Base-by-base conservation (phyloP, 2,888 invertebrate species). In the Thera obeliscata region DNA sequence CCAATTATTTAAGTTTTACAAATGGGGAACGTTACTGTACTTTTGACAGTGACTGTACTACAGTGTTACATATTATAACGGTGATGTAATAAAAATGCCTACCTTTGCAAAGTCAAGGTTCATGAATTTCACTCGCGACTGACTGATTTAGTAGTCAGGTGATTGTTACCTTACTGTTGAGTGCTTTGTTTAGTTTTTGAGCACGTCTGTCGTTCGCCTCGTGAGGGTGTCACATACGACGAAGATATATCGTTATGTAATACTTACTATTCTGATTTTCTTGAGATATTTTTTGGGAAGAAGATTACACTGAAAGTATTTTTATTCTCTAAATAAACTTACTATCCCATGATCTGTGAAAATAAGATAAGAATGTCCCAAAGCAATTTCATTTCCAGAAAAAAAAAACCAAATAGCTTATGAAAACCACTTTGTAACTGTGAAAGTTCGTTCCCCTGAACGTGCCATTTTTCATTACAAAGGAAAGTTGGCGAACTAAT, bases 41-140 rank as follows among this genome's bases (percentile, higher is more conserved):
- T 41, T 41, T 6, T 41, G 5, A 41, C 41, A 41, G 5, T 41
- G 41, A 41, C 41, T 41, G 41, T 41, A 41, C 41, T 22, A 22
- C 22, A 41, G 83, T 85, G 87, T 81, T 74, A 69, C 71, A 81
- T 72, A 73, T 70, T 73, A 76, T 83, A 84, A 83, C 82, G 72
- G 74, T 87, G 84, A 86, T 83, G 87, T 87, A 88, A 90, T 78
- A 64, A n/a, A 7, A 72, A 79, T 76, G 78, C 84, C 87, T 22
- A 85, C 77, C 83, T 76, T 80, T 78, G 82, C 89, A 89, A 86
- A 86, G 90, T 89, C 89, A 89, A 89, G 89, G 89, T 86, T 79
- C 71, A 61, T 70, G 71, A 81, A 81, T 87, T 87, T 87, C 85
- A 86, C 83, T 84, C 74, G 56, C 63, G 61, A 66, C 56, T 38